A percentile compares a stretch with the other conserved stretches of the same genome.
Evolutionary conservation across 1,140 invertebrate species (phyloP).

Genomic region (Eriosoma lanigerum): DNA sequence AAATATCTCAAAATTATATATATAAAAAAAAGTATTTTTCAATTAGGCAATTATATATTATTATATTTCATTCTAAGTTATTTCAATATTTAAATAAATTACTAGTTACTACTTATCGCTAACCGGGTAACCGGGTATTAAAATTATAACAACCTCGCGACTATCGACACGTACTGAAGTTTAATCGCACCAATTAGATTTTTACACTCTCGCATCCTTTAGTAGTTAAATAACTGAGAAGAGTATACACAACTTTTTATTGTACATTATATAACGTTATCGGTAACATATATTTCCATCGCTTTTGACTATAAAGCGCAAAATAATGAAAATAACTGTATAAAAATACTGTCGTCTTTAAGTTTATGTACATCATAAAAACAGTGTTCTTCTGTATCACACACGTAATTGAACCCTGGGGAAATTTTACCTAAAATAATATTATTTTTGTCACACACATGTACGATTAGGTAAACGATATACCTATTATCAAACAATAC

Average conservation of each 20-base stretch:
- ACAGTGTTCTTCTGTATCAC: not conserved
- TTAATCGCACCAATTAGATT: no score
- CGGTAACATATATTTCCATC: slow-evolving; percentile 13
- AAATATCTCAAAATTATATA: no score
- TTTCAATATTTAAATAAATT: no score
- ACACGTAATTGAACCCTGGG: slow-evolving; percentile 10
- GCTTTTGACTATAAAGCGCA: not conserved
- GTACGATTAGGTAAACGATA: not conserved
- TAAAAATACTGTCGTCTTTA: not conserved
- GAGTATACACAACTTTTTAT: not conserved
- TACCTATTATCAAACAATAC: not conserved
- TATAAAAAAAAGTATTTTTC: no score
- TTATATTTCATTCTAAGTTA: no score
- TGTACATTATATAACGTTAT: not conserved
- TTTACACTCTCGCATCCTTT: no score
- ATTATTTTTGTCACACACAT: not conserved
- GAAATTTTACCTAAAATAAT: slow-evolving; percentile 26
- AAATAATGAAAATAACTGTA: slow-evolving; percentile 13
- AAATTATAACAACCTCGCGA: no score
- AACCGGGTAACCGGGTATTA: no score
- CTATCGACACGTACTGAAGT: no score
- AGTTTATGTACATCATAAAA: not conserved
- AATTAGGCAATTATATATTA: no score
- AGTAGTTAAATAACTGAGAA: no score
- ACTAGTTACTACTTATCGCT: no score